Evolutionary conservation across 2,888 invertebrate genomes (phyloP).

Genomic region (Diadegma fenestrale): DNA sequence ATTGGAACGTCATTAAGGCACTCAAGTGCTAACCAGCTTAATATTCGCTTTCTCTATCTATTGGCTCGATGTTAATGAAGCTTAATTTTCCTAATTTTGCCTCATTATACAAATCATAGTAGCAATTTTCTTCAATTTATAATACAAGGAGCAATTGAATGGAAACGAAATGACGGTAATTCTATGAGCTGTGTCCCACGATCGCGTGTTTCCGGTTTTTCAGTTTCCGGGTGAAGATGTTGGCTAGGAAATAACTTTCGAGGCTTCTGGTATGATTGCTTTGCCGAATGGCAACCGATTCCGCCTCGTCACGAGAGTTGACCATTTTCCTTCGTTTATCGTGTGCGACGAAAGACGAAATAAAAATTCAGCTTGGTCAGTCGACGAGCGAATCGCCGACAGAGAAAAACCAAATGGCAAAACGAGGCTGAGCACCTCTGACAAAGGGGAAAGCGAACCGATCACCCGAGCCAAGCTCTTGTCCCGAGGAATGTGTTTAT

Average conservation of each 20-base stretch:
- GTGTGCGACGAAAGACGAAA: background rate
- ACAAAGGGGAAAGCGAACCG: constrained; percentile 75
- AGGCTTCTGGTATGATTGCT: constrained; percentile 7
- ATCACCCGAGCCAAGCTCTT: constrained; percentile 44
- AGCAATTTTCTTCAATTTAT: constrained; percentile 4
- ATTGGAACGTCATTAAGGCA: background rate
- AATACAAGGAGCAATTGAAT: constrained; percentile 27
- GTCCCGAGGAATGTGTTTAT: constrained; percentile 3
- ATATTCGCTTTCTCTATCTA: constrained; percentile 1
- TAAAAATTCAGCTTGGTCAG: background rate
- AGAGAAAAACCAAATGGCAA: background rate
- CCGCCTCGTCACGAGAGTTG: background rate
- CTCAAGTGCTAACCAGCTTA: background rate
- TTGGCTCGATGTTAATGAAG: background rate
- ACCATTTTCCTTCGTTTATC: constrained; percentile 9
- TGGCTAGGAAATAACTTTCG: constrained; percentile 24
- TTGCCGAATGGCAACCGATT: constrained; percentile 25
- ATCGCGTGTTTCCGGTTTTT: constrained; percentile 47
- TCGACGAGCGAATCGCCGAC: background rate
- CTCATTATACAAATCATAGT: constrained; percentile 1
- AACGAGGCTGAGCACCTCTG: constrained; percentile 74
- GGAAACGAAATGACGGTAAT: constrained; percentile 19
- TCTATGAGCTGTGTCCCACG: constrained; percentile 39
- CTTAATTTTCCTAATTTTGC: background rate
- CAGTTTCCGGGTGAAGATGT: constrained; percentile 30